A percentile compares a stretch with the other conserved stretches of the same genome.
phyloP scores from a whole-genome alignment of 30 jellyfish, hydroid and myxozoan species.

The Aurelia coerulea region DNA sequence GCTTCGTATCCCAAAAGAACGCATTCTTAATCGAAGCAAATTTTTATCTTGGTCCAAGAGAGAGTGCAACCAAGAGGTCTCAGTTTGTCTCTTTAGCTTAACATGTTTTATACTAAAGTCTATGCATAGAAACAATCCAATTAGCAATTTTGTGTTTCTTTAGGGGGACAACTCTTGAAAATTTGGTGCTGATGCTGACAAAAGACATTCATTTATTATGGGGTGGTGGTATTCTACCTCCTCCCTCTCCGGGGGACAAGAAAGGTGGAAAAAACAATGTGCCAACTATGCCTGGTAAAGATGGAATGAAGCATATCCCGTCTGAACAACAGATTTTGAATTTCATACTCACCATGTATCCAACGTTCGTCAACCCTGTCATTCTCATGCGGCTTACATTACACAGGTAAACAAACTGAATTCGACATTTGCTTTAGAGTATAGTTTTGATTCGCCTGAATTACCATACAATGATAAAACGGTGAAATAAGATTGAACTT shows the following conservation, averaged over 20 bases:
- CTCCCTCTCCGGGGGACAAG: constrained; percentile 83
- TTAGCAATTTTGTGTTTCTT: not conserved
- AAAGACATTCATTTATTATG: constrained; percentile 74
- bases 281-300: constrained; percentile 42
- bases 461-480: too few relatives aligned
- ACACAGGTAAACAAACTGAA: constrained; percentile 57
- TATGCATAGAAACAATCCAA: not conserved
- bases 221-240: constrained; percentile 86
- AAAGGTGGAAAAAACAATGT: constrained; percentile 25
- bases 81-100: too few relatives aligned
- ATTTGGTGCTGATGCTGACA: constrained; percentile 77
- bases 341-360: constrained; percentile 83
- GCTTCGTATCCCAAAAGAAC: too few relatives aligned
- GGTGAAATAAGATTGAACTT: too few relatives aligned
- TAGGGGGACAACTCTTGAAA: constrained; percentile 88
- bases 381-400: constrained; percentile 80
- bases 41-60: too few relatives aligned
- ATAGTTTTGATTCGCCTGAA: too few relatives aligned
- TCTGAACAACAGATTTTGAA: constrained; percentile 82
- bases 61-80: too few relatives aligned
- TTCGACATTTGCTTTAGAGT: too few relatives aligned
- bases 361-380: constrained; percentile 89
- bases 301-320: constrained; percentile 54
- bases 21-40: too few relatives aligned
- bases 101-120: not conserved